Conservation (phyloP, 2,888 invertebrate genomes). For the Amiota mariae region DNA sequence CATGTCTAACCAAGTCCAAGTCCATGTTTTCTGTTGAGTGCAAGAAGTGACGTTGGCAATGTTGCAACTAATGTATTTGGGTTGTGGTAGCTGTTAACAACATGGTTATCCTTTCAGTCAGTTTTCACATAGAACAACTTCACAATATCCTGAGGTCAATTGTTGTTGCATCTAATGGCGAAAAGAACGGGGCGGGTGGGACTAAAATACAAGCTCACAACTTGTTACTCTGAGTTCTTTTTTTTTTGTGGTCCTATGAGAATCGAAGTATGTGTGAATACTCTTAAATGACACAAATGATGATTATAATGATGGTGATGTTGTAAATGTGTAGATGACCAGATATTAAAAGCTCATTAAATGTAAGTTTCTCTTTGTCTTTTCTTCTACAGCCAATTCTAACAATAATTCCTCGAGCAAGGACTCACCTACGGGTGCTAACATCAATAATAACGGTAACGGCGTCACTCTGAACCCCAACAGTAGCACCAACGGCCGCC, state of each 20-base stretch:
- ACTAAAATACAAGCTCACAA: slow-evolving; percentile 9
- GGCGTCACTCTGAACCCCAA: slow-evolving; percentile 37
- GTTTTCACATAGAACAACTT: slow-evolving; percentile 1
- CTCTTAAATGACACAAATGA: background rate
- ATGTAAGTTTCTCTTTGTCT: background rate
- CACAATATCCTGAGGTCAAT: slow-evolving; percentile 52
- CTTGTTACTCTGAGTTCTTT: slow-evolving; percentile 12
- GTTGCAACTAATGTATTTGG: slow-evolving; percentile 69
- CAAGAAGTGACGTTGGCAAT: slow-evolving; percentile 26
- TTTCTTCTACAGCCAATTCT: background rate
- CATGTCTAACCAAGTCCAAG: background rate
- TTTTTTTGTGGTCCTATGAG: background rate
- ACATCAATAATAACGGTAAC: slow-evolving; percentile 44
- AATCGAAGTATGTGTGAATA: background rate
- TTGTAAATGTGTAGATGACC: no score
- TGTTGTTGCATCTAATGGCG: background rate
- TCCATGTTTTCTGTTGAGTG: slow-evolving; percentile 9
- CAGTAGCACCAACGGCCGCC: slow-evolving; percentile 56
- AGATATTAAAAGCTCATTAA: background rate
- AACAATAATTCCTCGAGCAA: slow-evolving; percentile 24
- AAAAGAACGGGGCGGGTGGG: background rate
- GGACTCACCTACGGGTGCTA: slow-evolving; percentile 31
- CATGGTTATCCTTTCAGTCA: slow-evolving; percentile 29
- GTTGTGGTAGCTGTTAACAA: slow-evolving; percentile 66
- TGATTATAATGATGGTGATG: background rate